A percentile compares a stretch with the other conserved stretches of the same genome.
Evolutionary conservation across 1,140 invertebrate genomes (phyloP).

Genomic region (Temnothorax longispinosus): DNA sequence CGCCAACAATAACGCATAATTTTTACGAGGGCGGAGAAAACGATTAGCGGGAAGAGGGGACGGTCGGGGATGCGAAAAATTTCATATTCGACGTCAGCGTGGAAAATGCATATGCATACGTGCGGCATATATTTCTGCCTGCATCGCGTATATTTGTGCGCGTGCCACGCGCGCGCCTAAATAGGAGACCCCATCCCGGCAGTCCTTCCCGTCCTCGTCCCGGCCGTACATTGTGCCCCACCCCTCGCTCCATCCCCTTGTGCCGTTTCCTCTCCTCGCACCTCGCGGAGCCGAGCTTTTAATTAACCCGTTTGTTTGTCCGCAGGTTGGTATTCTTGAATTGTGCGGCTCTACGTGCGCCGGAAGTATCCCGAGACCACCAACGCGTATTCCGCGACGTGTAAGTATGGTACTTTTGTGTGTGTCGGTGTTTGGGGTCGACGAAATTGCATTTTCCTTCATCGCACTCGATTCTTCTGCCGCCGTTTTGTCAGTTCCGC

Average conservation of each 20-base stretch:
- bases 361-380: conserved; percentile 32
- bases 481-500: conserved; percentile 17
- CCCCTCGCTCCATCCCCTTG: background rate
- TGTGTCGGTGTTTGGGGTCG: conserved; percentile 11
- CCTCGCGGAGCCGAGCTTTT: conserved; percentile 63
- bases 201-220: conserved; percentile 2
- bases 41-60: background rate
- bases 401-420: conserved; percentile 23
- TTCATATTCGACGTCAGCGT: conserved; percentile 41
- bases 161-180: conserved; percentile 17
- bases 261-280: background rate
- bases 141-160: conserved; percentile 9
- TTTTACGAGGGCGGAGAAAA: background rate
- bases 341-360: conserved; percentile 41
- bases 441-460: conserved; percentile 69
- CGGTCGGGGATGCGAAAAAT: conserved; percentile 24
- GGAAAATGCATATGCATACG: conserved; percentile 68
- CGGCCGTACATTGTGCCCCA: conserved; percentile 33
- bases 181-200: conserved; percentile 20
- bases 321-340: conserved; percentile 69
- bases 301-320: conserved; percentile 79
- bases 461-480: conserved; percentile 36
- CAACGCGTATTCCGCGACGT: background rate
- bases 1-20: conserved; percentile 42
- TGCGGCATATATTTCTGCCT: conserved; percentile 20